phyloP scores from a whole-genome alignment of 37 sponge, comb jelly and placozoan genomes.

The Amphimedon queenslandica region DNA sequence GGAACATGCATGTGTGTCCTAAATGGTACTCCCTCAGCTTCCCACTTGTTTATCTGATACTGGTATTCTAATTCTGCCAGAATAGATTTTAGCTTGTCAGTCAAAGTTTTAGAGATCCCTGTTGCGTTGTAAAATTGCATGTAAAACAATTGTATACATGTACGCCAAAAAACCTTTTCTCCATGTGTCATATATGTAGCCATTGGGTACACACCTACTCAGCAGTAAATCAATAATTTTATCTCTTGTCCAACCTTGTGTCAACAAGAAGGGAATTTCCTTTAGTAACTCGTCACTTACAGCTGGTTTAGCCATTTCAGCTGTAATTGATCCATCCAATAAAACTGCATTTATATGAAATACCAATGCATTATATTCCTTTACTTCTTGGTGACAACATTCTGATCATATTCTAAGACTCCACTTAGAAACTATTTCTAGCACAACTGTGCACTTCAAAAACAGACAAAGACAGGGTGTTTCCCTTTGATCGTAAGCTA shows the following conservation, averaged over 20 bases:
- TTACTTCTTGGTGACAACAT: slow-evolving; percentile 7
- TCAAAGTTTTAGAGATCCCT: background rate
- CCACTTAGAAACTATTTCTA: background rate
- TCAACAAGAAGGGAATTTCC: background rate
- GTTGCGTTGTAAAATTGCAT: no score
- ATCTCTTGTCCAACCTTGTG: background rate
- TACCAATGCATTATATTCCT: no score
- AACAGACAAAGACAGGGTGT: slow-evolving; percentile 1
- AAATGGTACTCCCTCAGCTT: slow-evolving; percentile 23
- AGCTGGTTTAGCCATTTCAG: slow-evolving; percentile 14
- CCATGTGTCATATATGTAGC: slow-evolving; percentile 6
- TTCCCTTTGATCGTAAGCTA: slow-evolving; percentile 2
- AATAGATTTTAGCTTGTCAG: slow-evolving; percentile 24
- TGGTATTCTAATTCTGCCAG: slow-evolving; percentile 23
- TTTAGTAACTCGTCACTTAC: background rate
- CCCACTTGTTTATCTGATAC: slow-evolving; percentile 16
- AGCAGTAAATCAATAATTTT: slow-evolving; percentile 6
- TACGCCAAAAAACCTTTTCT: background rate
- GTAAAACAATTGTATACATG: background rate
- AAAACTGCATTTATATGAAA: slow-evolving; percentile 11
- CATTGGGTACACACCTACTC: slow-evolving; percentile 10
- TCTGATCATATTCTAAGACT: background rate
- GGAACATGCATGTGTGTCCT: slow-evolving; percentile 23
- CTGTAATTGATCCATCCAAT: background rate
- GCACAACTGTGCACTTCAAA: slow-evolving; percentile 1